These are phyloP conservation scores for Pelagia noctiluca DNA, from an alignment of 30 jellyfish, hydroid and myxozoan genomes.

Conservation along the genomic window DNA sequence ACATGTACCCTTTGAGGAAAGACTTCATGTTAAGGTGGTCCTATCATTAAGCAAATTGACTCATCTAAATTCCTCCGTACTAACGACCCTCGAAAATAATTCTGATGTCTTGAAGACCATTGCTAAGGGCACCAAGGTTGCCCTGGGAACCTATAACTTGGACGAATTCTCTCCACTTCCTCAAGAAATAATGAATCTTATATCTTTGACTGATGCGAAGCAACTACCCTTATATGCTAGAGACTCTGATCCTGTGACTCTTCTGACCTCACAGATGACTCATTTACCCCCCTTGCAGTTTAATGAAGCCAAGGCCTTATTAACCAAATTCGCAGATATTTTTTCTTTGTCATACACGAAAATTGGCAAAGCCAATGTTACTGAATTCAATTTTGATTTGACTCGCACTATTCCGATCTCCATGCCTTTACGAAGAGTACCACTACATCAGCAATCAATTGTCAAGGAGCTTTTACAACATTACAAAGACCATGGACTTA, in stretches of 20 bases:
- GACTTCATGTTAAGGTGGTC: too few species aligned
- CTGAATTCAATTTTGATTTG: too few species aligned
- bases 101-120: constrained; percentile 9
- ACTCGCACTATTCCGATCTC: too few species aligned
- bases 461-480: constrained; percentile 21
- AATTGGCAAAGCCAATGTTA: constrained; percentile 36
- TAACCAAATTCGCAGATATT: constrained; percentile 34
- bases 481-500: constrained; percentile 27
- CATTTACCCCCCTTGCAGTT: constrained; percentile 40
- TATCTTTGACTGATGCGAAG: background rate
- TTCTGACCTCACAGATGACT: constrained; percentile 36
- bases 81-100: background rate
- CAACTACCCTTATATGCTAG: too few species aligned
- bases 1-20: too few species aligned
- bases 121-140: constrained; percentile 7
- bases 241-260: background rate
- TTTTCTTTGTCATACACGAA: constrained; percentile 34
- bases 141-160: too few species aligned
- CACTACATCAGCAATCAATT: constrained; percentile 16
- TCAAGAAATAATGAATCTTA: background rate
- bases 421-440: too few species aligned
- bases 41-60: too few species aligned
- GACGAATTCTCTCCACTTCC: constrained; percentile 8
- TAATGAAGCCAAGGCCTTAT: too few species aligned
- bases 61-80: background rate